Base-by-base conservation (phyloP, 2,113 vertebrate genomes). In the Dasypus novemcinctus region DNA sequence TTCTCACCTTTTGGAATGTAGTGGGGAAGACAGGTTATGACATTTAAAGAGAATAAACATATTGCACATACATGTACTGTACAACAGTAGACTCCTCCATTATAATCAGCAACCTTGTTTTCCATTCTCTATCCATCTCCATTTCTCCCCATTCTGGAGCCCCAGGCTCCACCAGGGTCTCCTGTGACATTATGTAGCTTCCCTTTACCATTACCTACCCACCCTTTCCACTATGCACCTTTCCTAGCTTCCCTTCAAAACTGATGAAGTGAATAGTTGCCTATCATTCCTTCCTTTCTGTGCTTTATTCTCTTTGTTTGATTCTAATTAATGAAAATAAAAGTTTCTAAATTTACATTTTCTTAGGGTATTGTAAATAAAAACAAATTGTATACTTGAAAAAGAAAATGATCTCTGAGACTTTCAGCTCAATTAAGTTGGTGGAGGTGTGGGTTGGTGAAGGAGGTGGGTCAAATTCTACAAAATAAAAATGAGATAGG, bases 301-400 rank as follows among this genome's bases (percentile, higher is more conserved):
- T 97, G 96, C 97, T 97, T 96, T 97, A 95, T 82, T 68, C 84
- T 1, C 95, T 96, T 96, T 61, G 41, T 94, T 98, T 90, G 66
- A 97, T 98, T 98, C 97, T 98, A 97, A 98, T 97, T 97, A 98
- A 98, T 98, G 96, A 98, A 97, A 96, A 98, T 97, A 90, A 97
- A 98, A 97, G 86, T 98, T 98, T 98, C 98, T 98, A 98, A 98
- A 98, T 98, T 98, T 98, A 98, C 98, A 98, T 98, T 98, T 98
- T 98, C 98, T 98, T 98, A 98, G 97, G 97, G 96, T 98, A 98
- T 98, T 98, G 97, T 98, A 98, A 98, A 98, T 98, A 98, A 98
- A 98, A 98, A 98, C 91, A 97, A 98, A 97, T 98, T 98, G 97
- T 98, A 98, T 98, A 98, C 98, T 97, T 98, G 97, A 43, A 97